A percentile compares a stretch with the other conserved stretches of the same genome.
Evolutionary conservation across 2,888 invertebrate species (phyloP).

Genomic region (Lamellibrachia columna): DNA sequence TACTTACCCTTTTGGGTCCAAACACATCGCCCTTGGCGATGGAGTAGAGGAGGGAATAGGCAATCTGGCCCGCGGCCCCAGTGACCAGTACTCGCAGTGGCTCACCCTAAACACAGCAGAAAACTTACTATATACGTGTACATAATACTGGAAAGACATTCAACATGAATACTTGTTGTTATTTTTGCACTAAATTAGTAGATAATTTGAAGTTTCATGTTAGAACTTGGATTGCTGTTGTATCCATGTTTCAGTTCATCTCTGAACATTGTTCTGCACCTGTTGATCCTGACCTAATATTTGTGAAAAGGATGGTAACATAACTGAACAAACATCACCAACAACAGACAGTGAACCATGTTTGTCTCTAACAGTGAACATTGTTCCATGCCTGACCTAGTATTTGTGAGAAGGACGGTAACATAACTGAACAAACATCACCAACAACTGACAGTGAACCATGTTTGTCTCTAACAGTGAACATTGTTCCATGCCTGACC

Average conservation of each 20-base stretch:
- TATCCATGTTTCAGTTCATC: neutral
- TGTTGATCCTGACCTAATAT: too few species aligned
- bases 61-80: constrained; percentile 99
- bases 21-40: constrained; percentile 96
- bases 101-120: constrained; percentile 30
- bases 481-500: neutral
- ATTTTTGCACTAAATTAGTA: too few species aligned
- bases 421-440: too few species aligned
- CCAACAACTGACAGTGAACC: neutral
- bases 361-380: neutral
- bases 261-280: neutral
- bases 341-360: neutral
- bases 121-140: neutral
- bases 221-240: too few species aligned
- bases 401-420: neutral
- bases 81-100: constrained; percentile 95
- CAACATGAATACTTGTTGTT: too few species aligned
- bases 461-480: neutral
- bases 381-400: neutral
- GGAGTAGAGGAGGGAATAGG: constrained; percentile 93
- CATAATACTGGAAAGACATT: too few species aligned
- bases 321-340: too few species aligned
- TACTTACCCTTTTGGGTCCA: constrained; percentile 71
- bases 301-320: too few species aligned
- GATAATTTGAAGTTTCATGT: too few species aligned